phyloP scores from a whole-genome alignment of 2,888 invertebrate species.

The Chirona hameri region DNA sequence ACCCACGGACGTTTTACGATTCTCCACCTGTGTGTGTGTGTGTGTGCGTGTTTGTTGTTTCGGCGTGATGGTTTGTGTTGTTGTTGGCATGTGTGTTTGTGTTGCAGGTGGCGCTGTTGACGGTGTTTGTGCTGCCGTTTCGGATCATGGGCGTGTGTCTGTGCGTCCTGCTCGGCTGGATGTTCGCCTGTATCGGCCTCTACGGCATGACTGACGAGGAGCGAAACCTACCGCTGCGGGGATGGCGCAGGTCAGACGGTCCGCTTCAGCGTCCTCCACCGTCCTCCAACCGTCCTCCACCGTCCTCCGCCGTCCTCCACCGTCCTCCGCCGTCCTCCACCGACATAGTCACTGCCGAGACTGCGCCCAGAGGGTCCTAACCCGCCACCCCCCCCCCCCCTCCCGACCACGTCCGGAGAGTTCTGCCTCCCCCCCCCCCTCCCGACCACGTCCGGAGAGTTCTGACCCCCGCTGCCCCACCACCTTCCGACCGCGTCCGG shows the following conservation, averaged over 20 bases:
- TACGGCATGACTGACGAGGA: neutral
- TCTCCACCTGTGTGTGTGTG: too few relatives aligned
- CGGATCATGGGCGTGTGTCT: constrained; percentile 2
- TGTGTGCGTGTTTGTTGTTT: neutral
- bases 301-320: neutral
- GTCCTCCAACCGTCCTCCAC: neutral
- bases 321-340: neutral
- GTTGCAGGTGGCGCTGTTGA: constrained; percentile 10
- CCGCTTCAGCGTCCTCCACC: neutral
- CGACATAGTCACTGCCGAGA: too few relatives aligned
- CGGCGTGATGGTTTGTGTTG: neutral
- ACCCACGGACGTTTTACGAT: too few relatives aligned
- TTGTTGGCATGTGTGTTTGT: neutral
- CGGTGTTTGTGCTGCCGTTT: constrained; percentile 28
- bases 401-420: too few relatives aligned
- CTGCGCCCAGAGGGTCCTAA: too few relatives aligned
- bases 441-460: too few relatives aligned
- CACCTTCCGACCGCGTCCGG: too few relatives aligned
- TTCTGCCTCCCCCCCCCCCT: too few relatives aligned
- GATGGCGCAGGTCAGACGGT: neutral
- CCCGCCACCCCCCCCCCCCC: too few relatives aligned
- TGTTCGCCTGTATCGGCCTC: constrained; percentile 23
- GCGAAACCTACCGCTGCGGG: neutral
- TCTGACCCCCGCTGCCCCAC: too few relatives aligned
- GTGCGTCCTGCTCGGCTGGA: constrained; percentile 25